Conservation (phyloP, 2,797 vertebrate species). For the Furcifer pardalis region DNA sequence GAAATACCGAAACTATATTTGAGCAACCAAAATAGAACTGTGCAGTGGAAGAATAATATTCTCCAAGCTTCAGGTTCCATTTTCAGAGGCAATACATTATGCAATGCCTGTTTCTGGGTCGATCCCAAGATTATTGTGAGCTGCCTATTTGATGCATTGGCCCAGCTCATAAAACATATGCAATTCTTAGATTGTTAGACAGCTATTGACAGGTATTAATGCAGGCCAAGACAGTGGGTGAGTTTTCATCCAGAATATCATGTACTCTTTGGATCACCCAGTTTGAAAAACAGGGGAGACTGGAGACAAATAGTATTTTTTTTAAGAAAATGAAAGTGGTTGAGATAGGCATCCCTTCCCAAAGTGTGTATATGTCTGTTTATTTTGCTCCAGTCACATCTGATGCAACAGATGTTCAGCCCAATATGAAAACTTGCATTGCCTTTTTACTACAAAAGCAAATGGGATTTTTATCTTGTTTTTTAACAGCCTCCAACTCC, state of each 20-base stretch:
- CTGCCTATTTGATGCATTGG: background rate
- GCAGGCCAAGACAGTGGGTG: background rate
- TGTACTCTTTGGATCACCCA: background rate
- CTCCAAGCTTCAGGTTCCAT: background rate
- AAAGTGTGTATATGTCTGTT: background rate
- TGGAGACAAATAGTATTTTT: background rate
- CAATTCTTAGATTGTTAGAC: background rate
- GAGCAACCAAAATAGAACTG: constrained; percentile 5
- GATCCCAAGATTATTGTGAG: background rate
- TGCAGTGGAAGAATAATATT: background rate
- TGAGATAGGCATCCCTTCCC: background rate
- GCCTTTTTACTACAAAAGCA: background rate
- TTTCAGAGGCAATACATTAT: background rate
- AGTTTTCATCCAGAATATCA: background rate
- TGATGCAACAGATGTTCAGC: background rate
- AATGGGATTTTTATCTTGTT: background rate
- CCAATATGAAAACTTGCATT: background rate
- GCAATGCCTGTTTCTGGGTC: background rate
- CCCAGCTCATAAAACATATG: background rate
- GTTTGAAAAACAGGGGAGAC: background rate
- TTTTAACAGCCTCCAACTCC: background rate
- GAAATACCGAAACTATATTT: background rate
- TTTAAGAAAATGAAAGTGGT: background rate
- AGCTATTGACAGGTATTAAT: constrained; percentile 4
- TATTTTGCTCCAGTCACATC: background rate